Evolutionary conservation across 2,888 invertebrate species (phyloP), one percentile per base, ranked within the genome.

Genomic region (Drepana falcataria): DNA sequence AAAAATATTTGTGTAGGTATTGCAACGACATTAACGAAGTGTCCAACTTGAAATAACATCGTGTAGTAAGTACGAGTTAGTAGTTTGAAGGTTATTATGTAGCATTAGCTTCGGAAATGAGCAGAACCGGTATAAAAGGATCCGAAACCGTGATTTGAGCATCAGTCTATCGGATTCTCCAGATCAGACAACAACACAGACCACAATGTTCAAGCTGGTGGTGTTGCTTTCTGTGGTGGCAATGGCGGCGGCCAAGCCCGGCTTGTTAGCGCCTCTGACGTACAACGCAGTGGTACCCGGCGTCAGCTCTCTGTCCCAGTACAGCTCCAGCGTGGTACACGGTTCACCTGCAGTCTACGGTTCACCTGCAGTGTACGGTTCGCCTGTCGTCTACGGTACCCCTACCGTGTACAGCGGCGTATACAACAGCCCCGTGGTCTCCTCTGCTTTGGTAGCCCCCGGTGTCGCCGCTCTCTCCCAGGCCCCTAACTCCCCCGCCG

Each of bases 211-310:
- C 75, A 90, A 90, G 79, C 77, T 91, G 92, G 92, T 93, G 91
- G 93, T 92, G 83, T 92, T 94, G 90, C 92, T 92, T 78, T 92
- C 92, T 73, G 82, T 93, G 60, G 79, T 92, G 75, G 92, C 93
- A 72, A 69, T 93, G 77, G 93, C 90, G 63, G 92, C 85, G 62
- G 94, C 93, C 77, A 91, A 87, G 77, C 91, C 91, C 7, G 56
- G 78, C 51, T 53, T 77, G 47, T 71, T 83, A 56, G 71, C 74
- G 34, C 85, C 85, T 1, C 5, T 81, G 69, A 75, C 78, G 2
- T 87, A 86, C 75, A 71, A 74, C 58, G 66, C 80, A 21, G 69
- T 66, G 40, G 65, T 69, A 54, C 77, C 77, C 0, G 75, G 68
- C n/a, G 69, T 68, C 48, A 73, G 71, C 65, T 74, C 76, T 3